phyloP scores from a whole-genome alignment of 2,888 invertebrate species.

The Serripes groenlandicus region DNA sequence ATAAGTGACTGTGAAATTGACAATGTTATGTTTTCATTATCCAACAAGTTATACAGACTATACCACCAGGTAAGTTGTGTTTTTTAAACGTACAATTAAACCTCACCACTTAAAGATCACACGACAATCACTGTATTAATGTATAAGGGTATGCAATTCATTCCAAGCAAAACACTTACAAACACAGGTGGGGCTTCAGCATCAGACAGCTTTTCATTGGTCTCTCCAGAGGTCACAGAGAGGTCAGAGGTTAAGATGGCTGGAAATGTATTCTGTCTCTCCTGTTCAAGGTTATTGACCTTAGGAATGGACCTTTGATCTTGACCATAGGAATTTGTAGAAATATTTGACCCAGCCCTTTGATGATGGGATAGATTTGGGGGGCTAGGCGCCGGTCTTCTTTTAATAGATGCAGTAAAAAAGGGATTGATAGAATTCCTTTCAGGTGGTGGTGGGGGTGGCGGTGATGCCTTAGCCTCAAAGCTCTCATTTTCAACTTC shows the following conservation, averaged over 20 bases:
- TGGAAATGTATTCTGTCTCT: neutral
- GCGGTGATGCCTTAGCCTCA: constrained; percentile 25
- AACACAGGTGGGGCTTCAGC: constrained; percentile 60
- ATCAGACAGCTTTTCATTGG: constrained; percentile 62
- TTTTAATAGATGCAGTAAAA: constrained; percentile 57
- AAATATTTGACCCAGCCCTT: constrained; percentile 12
- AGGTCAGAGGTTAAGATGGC: constrained; percentile 46
- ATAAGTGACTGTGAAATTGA: too few relatives aligned
- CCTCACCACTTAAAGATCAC: too few relatives aligned
- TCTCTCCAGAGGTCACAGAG: constrained; percentile 65
- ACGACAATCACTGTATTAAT: too few relatives aligned
- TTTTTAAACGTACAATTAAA: too few relatives aligned
- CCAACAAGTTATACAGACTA: too few relatives aligned
- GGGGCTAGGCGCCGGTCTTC: constrained; percentile 57
- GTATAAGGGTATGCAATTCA: constrained; percentile 22
- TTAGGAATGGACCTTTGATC: constrained; percentile 10
- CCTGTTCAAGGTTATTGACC: constrained; percentile 4
- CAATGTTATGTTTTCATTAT: too few relatives aligned
- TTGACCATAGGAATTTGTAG: constrained; percentile 23
- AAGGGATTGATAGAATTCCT: constrained; percentile 59
- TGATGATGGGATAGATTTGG: constrained; percentile 26
- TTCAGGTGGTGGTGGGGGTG: constrained; percentile 34
- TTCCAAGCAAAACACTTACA: constrained; percentile 68
- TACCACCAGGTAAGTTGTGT: too few relatives aligned
- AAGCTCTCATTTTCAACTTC: constrained; percentile 44